Evolutionary conservation across 2,888 invertebrate species (phyloP).

Genomic region (Hypsopygia costalis): DNA sequence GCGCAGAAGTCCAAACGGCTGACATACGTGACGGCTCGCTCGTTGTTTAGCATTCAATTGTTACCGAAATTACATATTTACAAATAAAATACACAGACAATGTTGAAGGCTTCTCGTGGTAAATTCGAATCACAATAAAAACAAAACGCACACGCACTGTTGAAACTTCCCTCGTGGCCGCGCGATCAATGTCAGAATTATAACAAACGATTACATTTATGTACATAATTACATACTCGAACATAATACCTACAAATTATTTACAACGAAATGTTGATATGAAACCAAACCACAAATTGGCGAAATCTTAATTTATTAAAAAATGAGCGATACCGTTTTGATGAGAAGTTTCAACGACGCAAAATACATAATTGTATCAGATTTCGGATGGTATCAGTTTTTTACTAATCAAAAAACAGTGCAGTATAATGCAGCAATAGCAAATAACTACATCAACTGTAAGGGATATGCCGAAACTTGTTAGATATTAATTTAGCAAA

Average conservation of each 20-base stretch:
- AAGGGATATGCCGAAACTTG: background rate
- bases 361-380: conserved; percentile 25
- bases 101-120: conserved; percentile 60
- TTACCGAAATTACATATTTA: conserved; percentile 71
- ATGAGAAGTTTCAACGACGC: conserved; percentile 47
- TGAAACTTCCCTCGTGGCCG: conserved; percentile 45
- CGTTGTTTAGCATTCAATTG: conserved; percentile 66
- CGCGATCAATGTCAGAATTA: too few relatives aligned
- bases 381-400: conserved; percentile 56
- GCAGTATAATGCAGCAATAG: conserved; percentile 13
- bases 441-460: background rate
- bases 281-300: conserved; percentile 30
- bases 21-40: conserved; percentile 59
- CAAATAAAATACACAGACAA: conserved; percentile 66
- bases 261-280: conserved; percentile 49
- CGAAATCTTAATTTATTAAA: too few relatives aligned
- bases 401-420: conserved; percentile 36
- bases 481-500: background rate
- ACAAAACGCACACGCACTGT: conserved; percentile 30
- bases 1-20: conserved; percentile 74
- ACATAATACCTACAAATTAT: too few relatives aligned
- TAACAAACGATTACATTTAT: too few relatives aligned
- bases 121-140: conserved; percentile 53
- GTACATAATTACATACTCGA: conserved; percentile 32
- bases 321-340: too few relatives aligned